phyloP scores from a whole-genome alignment of 2,888 invertebrate species.

The Amphipyra tragopoginis region DNA sequence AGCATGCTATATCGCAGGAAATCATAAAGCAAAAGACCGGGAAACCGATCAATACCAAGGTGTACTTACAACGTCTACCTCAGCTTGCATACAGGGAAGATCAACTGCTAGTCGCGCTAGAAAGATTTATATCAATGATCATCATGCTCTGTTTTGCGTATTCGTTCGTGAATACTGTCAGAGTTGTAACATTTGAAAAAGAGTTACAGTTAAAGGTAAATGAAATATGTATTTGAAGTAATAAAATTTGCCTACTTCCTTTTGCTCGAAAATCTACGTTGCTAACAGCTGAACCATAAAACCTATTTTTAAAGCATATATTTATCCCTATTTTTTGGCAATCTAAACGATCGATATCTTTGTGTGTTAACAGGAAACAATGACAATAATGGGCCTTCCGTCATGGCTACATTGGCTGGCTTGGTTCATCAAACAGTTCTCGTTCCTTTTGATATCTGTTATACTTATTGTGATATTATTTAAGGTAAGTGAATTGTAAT shows the following conservation, averaged over 20 bases:
- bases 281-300: not conserved
- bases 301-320: not conserved
- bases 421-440: slow-evolving; percentile 95
- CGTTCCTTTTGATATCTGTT: slow-evolving; percentile 92
- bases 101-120: slow-evolving; percentile 91
- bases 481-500: slow-evolving; percentile 82
- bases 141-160: slow-evolving; percentile 95
- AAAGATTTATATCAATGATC: slow-evolving; percentile 93
- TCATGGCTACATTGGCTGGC: slow-evolving; percentile 96
- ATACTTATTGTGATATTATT: slow-evolving; percentile 90
- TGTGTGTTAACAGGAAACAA: slow-evolving; percentile 92
- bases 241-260: not conserved
- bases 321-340: not conserved
- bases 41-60: slow-evolving; percentile 74
- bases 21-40: slow-evolving; percentile 82
- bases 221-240: not conserved
- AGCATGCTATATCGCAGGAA: slow-evolving; percentile 82
- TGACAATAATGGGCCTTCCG: slow-evolving; percentile 97
- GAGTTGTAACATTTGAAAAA: slow-evolving; percentile 93
- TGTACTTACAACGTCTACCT: slow-evolving; percentile 92
- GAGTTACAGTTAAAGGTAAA: slow-evolving; percentile 93
- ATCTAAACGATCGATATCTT: slow-evolving; percentile 24
- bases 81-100: slow-evolving; percentile 93
- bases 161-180: slow-evolving; percentile 94
- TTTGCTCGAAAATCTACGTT: not conserved